Evolutionary conservation across 2,797 vertebrate genomes (phyloP), one percentile per base, ranked within the genome.

Genomic region (Catostomus latipinnis): DNA sequence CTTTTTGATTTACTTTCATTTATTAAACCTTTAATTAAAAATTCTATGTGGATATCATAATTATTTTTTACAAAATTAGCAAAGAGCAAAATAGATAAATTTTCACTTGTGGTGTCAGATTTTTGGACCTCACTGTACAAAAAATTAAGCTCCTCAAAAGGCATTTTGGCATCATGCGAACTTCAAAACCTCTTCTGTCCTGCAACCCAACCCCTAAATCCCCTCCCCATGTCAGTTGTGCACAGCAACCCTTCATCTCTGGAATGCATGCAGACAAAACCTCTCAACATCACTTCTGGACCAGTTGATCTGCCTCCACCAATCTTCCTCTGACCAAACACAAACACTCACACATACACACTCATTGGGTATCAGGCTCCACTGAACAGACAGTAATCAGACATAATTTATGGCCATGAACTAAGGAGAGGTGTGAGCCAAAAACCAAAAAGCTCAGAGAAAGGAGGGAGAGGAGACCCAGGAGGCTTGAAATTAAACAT

Each of bases 251-350:
- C 74, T 62, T 61, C 69, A 63, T 77, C 68, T 52, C 6, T 52
- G 62, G 56, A 68, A 71, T 65, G 62, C 11, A 11, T 67, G 46
- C 68, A 76, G 77, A 80, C 84, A 83, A 22, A 83, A 82, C 52
- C 74, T 78, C 62, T 86, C 77, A 84, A 76, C 71, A 80, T 84
- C 80, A 86, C 71, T 86, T 86, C 80, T 80, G 71, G 77, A 82
- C 81, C 85, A 84, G 60, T 78, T 70, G 71, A 80, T 50, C 70
- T 75, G 83, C 74, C 81, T 77, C 56, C 77, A 65, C 62, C 43
- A 71, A 81, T 83, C 72, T 79, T 11, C 43, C 65, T 71, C 73
- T 10, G 60, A 46, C 22, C 58, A 71, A 16, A 34, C 34, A 34
- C 22, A 22, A 22, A 22, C 34, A 34, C 34, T 34, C 34, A 34